These are phyloP conservation scores for Stichodactyla mertensii DNA, from an alignment of 64 coral and sea anemone species.

Conservation along the genomic window DNA sequence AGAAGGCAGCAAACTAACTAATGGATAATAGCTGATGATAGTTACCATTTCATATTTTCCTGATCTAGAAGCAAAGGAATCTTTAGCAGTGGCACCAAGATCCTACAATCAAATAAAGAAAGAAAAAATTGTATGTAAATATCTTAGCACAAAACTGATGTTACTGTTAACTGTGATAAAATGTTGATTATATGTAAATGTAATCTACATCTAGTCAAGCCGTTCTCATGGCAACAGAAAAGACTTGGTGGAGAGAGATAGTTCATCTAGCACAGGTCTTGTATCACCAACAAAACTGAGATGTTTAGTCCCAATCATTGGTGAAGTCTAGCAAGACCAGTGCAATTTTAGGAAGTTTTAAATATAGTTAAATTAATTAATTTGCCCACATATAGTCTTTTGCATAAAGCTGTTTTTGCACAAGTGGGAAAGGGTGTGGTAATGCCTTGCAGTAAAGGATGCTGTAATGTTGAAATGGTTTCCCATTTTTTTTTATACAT, in stretches of 20 bases:
- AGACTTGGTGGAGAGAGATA: conserved; percentile 41
- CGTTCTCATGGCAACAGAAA: conserved; percentile 21
- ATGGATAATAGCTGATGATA: background rate
- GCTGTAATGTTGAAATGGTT: too few relatives aligned
- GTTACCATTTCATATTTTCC: conserved; percentile 85
- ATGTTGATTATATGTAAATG: background rate
- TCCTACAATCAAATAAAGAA: conserved; percentile 42
- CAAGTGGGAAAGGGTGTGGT: too few relatives aligned
- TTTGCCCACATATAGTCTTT: too few relatives aligned
- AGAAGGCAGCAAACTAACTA: background rate
- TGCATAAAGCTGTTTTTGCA: too few relatives aligned
- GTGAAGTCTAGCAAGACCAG: background rate
- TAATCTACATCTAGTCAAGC: conserved; percentile 39
- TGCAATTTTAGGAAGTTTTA: background rate
- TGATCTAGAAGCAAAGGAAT: conserved; percentile 84
- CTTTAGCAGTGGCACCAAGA: conserved; percentile 81
- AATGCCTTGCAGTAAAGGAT: too few relatives aligned
- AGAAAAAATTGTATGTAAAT: too few relatives aligned
- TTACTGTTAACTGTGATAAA: background rate
- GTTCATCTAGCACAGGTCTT: conserved; percentile 26
- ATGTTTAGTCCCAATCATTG: background rate
- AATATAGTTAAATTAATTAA: too few relatives aligned
- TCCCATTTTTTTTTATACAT: too few relatives aligned
- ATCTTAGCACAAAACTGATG: background rate
- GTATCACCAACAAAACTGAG: background rate